A percentile compares a stretch with the other conserved stretches of the same genome.
Evolutionary conservation across 2,888 invertebrate genomes (phyloP).

Genomic region (Platyscelio sp.): DNA sequence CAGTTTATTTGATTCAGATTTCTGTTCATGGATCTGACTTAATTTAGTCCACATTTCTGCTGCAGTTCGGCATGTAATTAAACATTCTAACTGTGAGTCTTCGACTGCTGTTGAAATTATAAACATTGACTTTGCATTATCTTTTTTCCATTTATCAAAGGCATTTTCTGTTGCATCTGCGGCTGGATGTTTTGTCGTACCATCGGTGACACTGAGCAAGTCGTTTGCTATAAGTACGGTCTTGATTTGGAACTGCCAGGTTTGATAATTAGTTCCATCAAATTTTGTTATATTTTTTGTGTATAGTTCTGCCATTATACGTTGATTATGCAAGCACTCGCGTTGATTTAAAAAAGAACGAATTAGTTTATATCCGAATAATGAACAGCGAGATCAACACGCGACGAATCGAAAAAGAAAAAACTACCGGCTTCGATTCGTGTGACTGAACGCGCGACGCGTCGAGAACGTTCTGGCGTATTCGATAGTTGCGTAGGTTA

Average conservation of each 20-base stretch:
- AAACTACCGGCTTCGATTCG: no score
- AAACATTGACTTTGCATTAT: constrained; percentile 73
- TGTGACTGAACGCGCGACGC: no score
- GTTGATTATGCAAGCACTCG: neutral
- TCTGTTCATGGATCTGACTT: constrained; percentile 12
- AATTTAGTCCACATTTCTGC: constrained; percentile 54
- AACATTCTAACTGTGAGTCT: constrained; percentile 54
- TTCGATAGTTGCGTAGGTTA: neutral
- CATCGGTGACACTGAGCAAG: neutral
- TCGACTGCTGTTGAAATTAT: constrained; percentile 71
- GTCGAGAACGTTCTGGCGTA: no score
- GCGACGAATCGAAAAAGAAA: no score
- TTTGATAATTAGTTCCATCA: constrained; percentile 37
- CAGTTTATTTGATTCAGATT: constrained; percentile 23
- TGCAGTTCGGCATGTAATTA: constrained; percentile 68
- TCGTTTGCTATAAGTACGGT: neutral
- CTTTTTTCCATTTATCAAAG: constrained; percentile 56
- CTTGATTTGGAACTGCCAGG: constrained; percentile 50
- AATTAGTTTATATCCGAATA: no score
- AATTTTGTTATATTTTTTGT: constrained; percentile 34
- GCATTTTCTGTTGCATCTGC: neutral
- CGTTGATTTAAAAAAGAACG: neutral
- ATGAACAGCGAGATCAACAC: no score
- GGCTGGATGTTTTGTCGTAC: neutral
- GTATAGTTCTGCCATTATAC: neutral